Evolutionary conservation across 92 coral and sea anemone species (phyloP), one percentile per base, ranked within the genome.

Genomic region (Galaxea fascicularis): DNA sequence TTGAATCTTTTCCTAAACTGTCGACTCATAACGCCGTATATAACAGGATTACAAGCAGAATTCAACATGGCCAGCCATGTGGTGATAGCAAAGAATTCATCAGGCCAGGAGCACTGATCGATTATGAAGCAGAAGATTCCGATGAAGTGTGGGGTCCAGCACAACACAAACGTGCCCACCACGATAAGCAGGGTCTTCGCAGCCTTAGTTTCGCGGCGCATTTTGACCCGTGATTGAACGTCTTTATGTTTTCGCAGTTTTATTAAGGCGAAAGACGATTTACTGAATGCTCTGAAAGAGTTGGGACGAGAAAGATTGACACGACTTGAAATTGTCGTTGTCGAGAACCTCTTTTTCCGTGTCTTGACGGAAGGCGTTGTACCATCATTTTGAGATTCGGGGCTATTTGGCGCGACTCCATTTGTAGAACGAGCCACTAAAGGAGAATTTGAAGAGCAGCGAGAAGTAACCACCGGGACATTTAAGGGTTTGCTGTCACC

Each of bases 51-150:
- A 46, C 98, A 94, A 35, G 93, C 98, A n/a, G 95, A 92, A 82
- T 94, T 94, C 24, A 92, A 35, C 98, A 94, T 94, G 35, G 98
- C 98, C 4, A 94, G 78, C 98, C 98, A 94, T 20, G 98, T 94
- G 15, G 98, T 94, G 13, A 90, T 64, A 28, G 98, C 98, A 67
- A 89, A 94, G 64, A 93, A 94, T 18, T 86, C 82, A 27, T 92
- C 92, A 0, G 93, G 95, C 98, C 95, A 94, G 18, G 79, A 31
- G 49, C 98, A 94, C 8, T 82, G 72, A 0, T 86, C 76, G 8
- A 65, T 66, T 17, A 94, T 60, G 6, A 94, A 65, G 65, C 98
- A 94, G 70, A 94, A 94, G 76, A 94, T 94, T 29, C 98, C 98
- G 24, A 94, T 74, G 45, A 94, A 94, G 66, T 94, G 98, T 1